Base-by-base conservation (phyloP, 2,113 vertebrate species). In the Phyllostomus discolor region DNA sequence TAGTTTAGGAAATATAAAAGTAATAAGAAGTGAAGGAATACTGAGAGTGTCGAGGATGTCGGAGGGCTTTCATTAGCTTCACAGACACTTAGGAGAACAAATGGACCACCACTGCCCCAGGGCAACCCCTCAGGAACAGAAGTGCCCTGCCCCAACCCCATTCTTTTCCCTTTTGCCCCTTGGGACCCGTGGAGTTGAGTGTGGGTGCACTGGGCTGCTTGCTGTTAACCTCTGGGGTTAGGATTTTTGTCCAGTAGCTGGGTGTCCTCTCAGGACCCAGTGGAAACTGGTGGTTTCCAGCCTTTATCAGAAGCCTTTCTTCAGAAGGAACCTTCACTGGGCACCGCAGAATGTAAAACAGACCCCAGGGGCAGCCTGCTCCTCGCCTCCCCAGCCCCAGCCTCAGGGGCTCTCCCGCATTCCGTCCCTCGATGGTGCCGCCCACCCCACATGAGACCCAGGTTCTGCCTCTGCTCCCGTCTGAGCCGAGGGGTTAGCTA, bases 71-170 rank as follows among this genome's bases (percentile, higher is more conserved):
- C 14, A 0, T 88, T 10, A 64, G 57, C n/a, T 2, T 82, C 35
- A 4, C 5, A 16, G 67, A 66, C 8, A 1, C 46, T 4, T 10
- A 6, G 16, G 33, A 67, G 69, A 62, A 14, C 14, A 20, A 19
- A 11, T 3, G 3, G 8, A 1, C 41, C 4, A 15, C 70, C 73
- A 67, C 48, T 8, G 69, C 1, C n/a, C 16, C 2, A 12, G 41
- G 14, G 1, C 31, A 41, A n/a, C 62, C 54, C 38, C 52, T 22
- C 5, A 0, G 54, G n/a, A 67, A 22, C 3, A 5, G 75, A 33
- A 46, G 20, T 1, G 1, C 2, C 0, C 2, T 0, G 0, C 43
- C 31, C 6, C 12, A 22, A 19, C 52, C 41, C 6, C 26, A 0
- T 15, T 67, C 69, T 90, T 2, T 31, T 66, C 35, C 24, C 19